Percentiles rank a stretch among this genome's conserved stretches.
These are phyloP conservation scores for Hypocryptadius cinnamomeus DNA, from an alignment of 2,113 vertebrate genomes.

Conservation along the genomic window DNA sequence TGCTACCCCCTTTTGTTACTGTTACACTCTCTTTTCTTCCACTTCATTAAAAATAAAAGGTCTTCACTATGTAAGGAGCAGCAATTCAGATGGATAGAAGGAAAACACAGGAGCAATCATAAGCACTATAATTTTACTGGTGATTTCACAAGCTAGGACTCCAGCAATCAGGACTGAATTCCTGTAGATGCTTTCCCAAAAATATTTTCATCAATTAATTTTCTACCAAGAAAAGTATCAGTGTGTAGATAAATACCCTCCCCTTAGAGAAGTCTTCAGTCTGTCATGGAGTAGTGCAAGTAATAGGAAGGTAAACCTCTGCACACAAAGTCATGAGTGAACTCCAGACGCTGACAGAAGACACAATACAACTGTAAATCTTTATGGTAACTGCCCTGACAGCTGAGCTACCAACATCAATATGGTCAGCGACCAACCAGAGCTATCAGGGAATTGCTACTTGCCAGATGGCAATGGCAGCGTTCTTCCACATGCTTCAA, in stretches of 20 bases:
- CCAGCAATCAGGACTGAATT: not conserved
- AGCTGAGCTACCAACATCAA: conserved; percentile 29
- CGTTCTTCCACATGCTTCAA: not conserved
- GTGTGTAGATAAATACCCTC: not conserved
- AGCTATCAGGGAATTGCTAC: conserved; percentile 7
- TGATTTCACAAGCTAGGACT: not conserved
- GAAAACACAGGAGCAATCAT: not conserved
- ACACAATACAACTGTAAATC: not conserved
- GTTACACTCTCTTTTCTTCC: not conserved
- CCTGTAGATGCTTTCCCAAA: not conserved
- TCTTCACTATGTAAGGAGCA: not conserved
- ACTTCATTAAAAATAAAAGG: not conserved
- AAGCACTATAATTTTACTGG: not conserved
- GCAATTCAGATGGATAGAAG: not conserved
- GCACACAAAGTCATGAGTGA: not conserved
- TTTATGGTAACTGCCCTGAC: conserved; percentile 14
- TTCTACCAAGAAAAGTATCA: not conserved
- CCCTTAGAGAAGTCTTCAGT: not conserved
- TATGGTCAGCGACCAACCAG: conserved; percentile 19
- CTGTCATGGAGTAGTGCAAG: not conserved
- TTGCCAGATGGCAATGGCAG: conserved; percentile 26
- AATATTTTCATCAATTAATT: not conserved
- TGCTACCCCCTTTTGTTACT: not conserved
- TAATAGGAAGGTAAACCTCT: not conserved
- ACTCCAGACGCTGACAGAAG: not conserved